Conservation (phyloP, 2,888 invertebrate species). For the Capitulum mitella region DNA sequence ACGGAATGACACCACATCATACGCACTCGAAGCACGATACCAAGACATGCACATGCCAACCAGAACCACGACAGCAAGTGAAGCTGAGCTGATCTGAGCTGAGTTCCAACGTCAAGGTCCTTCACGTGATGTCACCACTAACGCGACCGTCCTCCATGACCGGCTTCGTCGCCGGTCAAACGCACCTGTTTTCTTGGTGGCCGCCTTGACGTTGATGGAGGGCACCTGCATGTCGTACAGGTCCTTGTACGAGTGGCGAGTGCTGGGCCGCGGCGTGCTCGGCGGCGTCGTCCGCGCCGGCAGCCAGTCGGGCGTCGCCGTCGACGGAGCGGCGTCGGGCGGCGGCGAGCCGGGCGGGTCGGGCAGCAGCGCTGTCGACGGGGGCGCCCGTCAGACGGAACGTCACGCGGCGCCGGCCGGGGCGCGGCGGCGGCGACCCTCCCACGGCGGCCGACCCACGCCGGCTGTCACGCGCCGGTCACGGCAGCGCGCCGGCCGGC, state of each 20-base stretch:
- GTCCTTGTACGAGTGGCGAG: constrained; percentile 36
- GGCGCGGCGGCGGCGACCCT: neutral
- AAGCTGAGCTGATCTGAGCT: too few relatives aligned
- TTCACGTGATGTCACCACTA: too few relatives aligned
- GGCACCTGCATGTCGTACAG: constrained; percentile 36
- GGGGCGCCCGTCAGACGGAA: neutral
- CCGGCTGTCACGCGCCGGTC: too few relatives aligned
- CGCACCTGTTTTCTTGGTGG: constrained; percentile 59
- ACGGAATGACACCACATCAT: too few relatives aligned
- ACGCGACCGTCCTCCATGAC: too few relatives aligned
- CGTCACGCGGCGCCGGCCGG: neutral
- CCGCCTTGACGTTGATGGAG: constrained; percentile 49
- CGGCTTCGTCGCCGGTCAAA: neutral
- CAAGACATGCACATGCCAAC: too few relatives aligned
- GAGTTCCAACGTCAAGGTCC: too few relatives aligned
- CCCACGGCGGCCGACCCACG: neutral
- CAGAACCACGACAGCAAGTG: too few relatives aligned
- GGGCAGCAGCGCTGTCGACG: neutral
- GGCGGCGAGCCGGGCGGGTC: neutral
- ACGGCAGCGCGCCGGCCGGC: too few relatives aligned
- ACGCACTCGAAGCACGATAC: too few relatives aligned
- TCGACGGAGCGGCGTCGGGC: neutral
- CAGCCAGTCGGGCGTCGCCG: neutral
- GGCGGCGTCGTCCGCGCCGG: neutral
- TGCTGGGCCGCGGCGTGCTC: constrained; percentile 38